Base-by-base conservation (phyloP, 1,140 invertebrate genomes). In the Hirudo medicinalis region DNA sequence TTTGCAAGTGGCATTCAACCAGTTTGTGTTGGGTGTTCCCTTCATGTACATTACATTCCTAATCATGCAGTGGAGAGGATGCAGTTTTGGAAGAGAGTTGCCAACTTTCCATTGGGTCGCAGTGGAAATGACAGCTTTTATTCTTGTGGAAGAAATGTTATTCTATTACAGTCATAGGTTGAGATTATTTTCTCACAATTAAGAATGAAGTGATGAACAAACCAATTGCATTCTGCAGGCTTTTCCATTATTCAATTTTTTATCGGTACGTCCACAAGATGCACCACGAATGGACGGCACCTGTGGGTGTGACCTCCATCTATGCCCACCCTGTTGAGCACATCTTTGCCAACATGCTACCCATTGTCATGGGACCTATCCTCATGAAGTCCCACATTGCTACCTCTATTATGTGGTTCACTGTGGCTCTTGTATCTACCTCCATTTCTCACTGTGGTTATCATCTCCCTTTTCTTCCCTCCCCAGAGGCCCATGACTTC, bases 321-420 rank as follows among this genome's bases (percentile, higher is more conserved):
- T 94, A 93, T 81, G 90, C 90, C 75, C 91, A 93, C 82, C 91
- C 91, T 3, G 77, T 93, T 19, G 91, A 93, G 79, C 91, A 93
- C 80, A 83, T 91, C 63, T 85, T 91, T 66, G 90, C 89, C 32
- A 93, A 93, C 82, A 77, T 92, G 32, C 70, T 91, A 49, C 91
- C 91, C 32, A 87, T 89, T 9, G 86, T 90, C 75, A 76, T 91
- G 27, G 91, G 91, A 17, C 89, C 91, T 17, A 85, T 91, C 27
- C 77, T 92, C 0, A 86, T 90, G 82, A 88, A 89, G 15, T 90
- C 89, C 15, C 91, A 94, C 80, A 86, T 92, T 36, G 87, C 88
- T 29, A 90, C 89, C 4, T 85, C 88, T 40, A 91, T 89, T 87
- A 77, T 92, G 27, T 92, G 90, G 90, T 90, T 91, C 76, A 86